Base-by-base conservation (phyloP, 2,113 vertebrate genomes). In the Zosterops pallidus region DNA sequence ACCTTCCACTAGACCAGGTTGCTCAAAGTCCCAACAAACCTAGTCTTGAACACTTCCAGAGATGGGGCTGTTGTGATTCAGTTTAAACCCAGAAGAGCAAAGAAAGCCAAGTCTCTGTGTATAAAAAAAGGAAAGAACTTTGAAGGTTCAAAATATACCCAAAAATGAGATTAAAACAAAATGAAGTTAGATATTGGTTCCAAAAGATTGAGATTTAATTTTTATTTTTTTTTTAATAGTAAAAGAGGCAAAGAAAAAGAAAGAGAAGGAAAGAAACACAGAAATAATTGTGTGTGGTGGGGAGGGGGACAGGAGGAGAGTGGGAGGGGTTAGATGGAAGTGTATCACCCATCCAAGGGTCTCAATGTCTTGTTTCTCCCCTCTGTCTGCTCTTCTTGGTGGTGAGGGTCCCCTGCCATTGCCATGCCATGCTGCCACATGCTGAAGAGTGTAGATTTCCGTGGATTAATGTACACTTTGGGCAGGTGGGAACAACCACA, bases 61-160 rank as follows among this genome's bases (percentile, higher is more conserved):
- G 33, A 44, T 39, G 12, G 7, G 18, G 14, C 17, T 52, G 29
- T n/a, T 52, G 23, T 1, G 1, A 63, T 42, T 6, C 0, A 0
- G 17, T 52, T 78, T 64, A 42, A 64, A 78, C 17, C 18, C 46
- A 42, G 59, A n/a, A 11, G 47, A 53, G 8, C 8, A 28, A 64
- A 64, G 47, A 64, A 52, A 64, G 37, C 5, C 17, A 52, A n/a
- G 11, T 42, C 37, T 28, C 23, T 41, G 10, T 12, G 13, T 26
- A 26, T 26, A 21, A 63, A n/a, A 39, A 78, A 10, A 0, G 0
- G 10, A 42, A 52, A 28, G 14, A 64, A 52, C 29, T 64, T 28
- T 64, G 37, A 52, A 78, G 23, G 23, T 28, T 52, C 6, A 13
- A n/a, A 52, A 16, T 41, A 41, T 26, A 41, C 3, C 22, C 35